phyloP scores from a whole-genome alignment of 1,140 invertebrate species.

The Bombus sibiricus region DNA sequence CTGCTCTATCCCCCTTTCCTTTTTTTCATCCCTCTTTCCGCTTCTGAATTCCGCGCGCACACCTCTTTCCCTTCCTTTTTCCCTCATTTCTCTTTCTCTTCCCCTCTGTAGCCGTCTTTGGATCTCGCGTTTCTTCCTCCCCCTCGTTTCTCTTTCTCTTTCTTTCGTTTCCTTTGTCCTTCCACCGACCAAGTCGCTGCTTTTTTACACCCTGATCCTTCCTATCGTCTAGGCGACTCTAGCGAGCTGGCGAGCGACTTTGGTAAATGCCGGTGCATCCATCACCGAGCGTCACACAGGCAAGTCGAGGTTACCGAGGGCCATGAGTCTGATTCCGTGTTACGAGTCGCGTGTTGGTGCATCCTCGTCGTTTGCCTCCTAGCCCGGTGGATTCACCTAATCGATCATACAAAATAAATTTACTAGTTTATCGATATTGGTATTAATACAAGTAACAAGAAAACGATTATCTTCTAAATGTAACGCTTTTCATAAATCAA shows the following conservation, averaged over 20 bases:
- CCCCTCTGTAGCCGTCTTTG: conserved; percentile 17
- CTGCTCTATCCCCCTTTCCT: neutral
- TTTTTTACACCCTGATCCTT: conserved; percentile 49
- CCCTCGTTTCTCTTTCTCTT: neutral
- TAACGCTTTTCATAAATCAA: too few species aligned
- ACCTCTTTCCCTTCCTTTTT: conserved; percentile 42
- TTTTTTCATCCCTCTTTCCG: conserved; percentile 21
- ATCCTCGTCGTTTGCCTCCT: neutral
- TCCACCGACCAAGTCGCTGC: conserved; percentile 17
- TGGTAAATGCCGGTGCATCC: conserved; percentile 64
- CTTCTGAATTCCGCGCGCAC: conserved; percentile 55
- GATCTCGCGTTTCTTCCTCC: conserved; percentile 14
- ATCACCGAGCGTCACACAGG: conserved; percentile 52
- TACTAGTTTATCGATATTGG: neutral
- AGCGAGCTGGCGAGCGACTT: conserved; percentile 44
- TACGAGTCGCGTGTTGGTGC: neutral
- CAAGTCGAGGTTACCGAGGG: neutral
- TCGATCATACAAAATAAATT: neutral
- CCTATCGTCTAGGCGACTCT: conserved; percentile 56
- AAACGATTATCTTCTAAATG: neutral
- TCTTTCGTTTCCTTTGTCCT: conserved; percentile 29
- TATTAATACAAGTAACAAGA: neutral
- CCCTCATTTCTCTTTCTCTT: conserved; percentile 22
- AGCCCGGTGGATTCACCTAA: too few species aligned
- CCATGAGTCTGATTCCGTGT: neutral